These are phyloP conservation scores for Rhamnusium bicolor DNA, from an alignment of 2,888 invertebrate species.

Conservation along the genomic window DNA sequence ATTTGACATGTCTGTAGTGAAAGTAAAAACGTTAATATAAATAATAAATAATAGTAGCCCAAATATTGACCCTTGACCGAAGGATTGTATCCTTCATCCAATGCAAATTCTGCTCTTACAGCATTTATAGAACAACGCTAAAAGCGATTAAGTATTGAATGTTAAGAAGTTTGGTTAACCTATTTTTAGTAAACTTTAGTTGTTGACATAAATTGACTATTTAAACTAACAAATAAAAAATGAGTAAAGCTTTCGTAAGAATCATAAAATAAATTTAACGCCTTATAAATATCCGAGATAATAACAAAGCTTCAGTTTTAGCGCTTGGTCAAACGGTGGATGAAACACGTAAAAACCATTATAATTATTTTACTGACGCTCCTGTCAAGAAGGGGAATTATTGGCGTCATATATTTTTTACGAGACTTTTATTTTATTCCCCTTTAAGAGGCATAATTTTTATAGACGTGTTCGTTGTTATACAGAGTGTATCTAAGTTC, in stretches of 20 bases:
- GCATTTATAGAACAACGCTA: too few relatives aligned
- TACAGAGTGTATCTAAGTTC: neutral
- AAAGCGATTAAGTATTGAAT: too few relatives aligned
- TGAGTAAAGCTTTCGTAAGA: neutral
- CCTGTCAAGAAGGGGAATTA: neutral
- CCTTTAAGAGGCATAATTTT: neutral
- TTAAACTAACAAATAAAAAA: neutral
- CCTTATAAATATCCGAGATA: neutral
- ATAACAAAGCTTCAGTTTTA: neutral
- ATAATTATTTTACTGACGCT: conserved; percentile 12
- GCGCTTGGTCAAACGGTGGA: neutral
- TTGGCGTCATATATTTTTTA: neutral
- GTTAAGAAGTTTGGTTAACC: too few relatives aligned
- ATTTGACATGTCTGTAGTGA: too few relatives aligned
- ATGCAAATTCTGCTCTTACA: too few relatives aligned
- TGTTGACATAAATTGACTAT: too few relatives aligned
- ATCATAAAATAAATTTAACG: neutral
- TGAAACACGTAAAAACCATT: conserved; percentile 23
- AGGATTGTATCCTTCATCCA: too few relatives aligned
- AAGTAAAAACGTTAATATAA: too few relatives aligned
- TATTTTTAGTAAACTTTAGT: too few relatives aligned
- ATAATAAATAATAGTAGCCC: too few relatives aligned
- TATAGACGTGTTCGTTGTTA: neutral
- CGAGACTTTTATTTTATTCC: neutral
- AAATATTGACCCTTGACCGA: too few relatives aligned